Base-by-base conservation (phyloP, 2,113 vertebrate species). In the Cygnus buccinator region DNA sequence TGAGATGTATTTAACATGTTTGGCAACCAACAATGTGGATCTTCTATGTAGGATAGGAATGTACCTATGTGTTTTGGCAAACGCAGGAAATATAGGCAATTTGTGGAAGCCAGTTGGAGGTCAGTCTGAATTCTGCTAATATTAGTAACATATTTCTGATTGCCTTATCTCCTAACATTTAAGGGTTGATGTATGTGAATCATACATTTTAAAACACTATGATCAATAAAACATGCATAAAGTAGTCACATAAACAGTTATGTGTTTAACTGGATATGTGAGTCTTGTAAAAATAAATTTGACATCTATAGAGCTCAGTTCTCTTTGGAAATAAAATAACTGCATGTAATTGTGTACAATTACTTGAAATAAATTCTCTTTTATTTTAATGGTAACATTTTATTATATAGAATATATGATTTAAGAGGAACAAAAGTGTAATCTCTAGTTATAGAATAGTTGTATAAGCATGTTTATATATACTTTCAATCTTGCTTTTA, bases 1-100 rank as follows among this genome's bases (percentile, higher is more conserved):
- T 48, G 10, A 92, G 52, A 84, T 66, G 73, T 87, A 81, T 77
- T 97, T 94, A 97, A 93, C 46, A 78, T 29, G 11, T 22, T 72
- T 84, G 37, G 89, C 67, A 88, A 59, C 65, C 11, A 94, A 28
- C 12, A 93, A 84, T 41, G 52, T 87, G 26, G 21, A 78, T 94
- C 88, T 89, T 20, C 50, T 57, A 4, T 18, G 73, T 39, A 67
- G 13, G 6, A 14, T 54, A 62, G 7, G 43, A n/a, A 85, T 43
- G 9, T 15, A 11, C 6, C 35, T 73, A 37, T 19, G 6, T 41
- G 10, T 62, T 87, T 71, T 55, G 75, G 31, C 46, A 65, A 89
- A 41, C 81, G 62, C 20, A 84, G 52, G 79, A 65, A 55, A 78
- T 39, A 31, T 3, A 41, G 31, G 5, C 20, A 37, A 50, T 29